Base-by-base conservation (phyloP, 1,140 invertebrate species). In the Macrocentrus cingulum region DNA sequence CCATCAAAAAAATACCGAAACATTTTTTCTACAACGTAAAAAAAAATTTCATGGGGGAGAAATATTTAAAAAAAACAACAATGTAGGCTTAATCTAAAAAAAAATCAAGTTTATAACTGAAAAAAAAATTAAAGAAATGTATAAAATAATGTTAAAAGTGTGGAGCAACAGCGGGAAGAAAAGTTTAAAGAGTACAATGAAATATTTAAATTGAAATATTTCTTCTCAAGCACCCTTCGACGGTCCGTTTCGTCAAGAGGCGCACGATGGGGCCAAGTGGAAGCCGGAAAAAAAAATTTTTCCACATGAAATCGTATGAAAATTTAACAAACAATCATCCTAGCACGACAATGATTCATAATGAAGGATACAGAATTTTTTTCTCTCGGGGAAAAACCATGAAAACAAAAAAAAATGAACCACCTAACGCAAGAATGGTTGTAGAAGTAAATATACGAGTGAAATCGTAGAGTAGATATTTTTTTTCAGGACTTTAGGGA, bases 131-230 rank as follows among this genome's bases (percentile, higher is more conserved):
- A 56, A 46, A 39, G 25, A 42, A 57, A 39, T 39, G 15, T 3
- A 39, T n/a, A 39, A 39, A n/a, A 39, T n/a, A 34, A 34, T 7
- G 11, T 34, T 11, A 34, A 7, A 34, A 34, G 29, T 7, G 11
- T 34, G 11, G 6, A 11, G 6, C 6, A 11, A 15, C 36, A 15
- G 13, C 3, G 7, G 20, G 6, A 16, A 18, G 42, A 5, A 34
- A 9, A 55, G 39, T 29, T 55, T 45, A 46, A 34, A 55, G 39
- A 45, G 53, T 25, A 18, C 45, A 55, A 55, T 55, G 53, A 55
- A 55, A 55, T 42, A 55, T 55, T 55, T 55, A 55, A 55, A 55
- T 55, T 55, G 53, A 44, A 55, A 45, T n/a, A n/a, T 55, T 55
- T 55, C 42, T 55, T 44, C 23, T 55, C 25, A 20, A 55, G 53